Percentiles rank a stretch among this genome's conserved stretches.
Conservation (phyloP, 2,888 invertebrate genomes). For the Thecocarcelia acutangulata region DNA sequence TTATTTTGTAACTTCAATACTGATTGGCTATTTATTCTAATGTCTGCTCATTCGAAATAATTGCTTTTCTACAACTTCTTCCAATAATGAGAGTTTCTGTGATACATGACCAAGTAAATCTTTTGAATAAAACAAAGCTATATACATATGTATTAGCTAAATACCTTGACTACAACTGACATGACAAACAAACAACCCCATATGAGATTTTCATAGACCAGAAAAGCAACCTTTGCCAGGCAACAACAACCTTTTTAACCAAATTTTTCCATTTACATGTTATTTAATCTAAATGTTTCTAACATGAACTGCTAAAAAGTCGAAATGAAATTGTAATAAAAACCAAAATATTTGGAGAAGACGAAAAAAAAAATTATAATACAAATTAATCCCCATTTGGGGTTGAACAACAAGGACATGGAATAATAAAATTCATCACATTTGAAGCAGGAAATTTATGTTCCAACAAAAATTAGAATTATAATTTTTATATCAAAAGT, state of each 20-base stretch:
- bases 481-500: conserved; percentile 20
- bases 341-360: conserved; percentile 5
- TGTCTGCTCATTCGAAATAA: conserved; percentile 19
- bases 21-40: background rate
- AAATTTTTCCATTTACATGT: conserved; percentile 30
- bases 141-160: conserved; percentile 31
- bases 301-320: background rate
- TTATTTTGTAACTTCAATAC: background rate
- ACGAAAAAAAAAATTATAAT: conserved; percentile 49
- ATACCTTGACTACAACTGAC: conserved; percentile 33
- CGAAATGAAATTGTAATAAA: conserved; percentile 26
- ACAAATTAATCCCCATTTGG: conserved; percentile 67
- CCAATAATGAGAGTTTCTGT: background rate
- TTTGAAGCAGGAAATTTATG: conserved; percentile 35
- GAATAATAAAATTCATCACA: conserved; percentile 40
- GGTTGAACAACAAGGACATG: conserved; percentile 29
- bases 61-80: conserved; percentile 32
- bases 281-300: conserved; percentile 42
- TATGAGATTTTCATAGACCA: conserved; percentile 4
- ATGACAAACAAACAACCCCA: conserved; percentile 31
- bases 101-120: background rate
- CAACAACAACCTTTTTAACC: conserved; percentile 27
- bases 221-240: background rate
- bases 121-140: background rate
- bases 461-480: background rate